Evolutionary conservation across 2,113 vertebrate species (phyloP), one percentile per base, ranked within the genome.

Genomic region (Gambusia affinis): DNA sequence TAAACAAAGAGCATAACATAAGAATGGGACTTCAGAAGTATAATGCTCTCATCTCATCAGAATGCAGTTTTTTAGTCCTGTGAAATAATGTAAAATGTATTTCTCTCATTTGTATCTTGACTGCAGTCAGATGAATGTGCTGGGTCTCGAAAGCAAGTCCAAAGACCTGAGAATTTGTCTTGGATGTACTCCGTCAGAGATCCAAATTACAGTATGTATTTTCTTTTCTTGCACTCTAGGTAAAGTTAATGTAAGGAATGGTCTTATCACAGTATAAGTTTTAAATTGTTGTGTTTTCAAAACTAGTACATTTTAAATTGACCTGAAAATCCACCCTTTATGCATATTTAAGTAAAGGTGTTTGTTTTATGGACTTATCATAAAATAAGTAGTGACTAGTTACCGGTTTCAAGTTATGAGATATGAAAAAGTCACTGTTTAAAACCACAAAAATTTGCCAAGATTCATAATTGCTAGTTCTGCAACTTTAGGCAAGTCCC

Each of bases 1-100:
- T 73, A 89, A 90, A 89, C 67, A 88, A 81, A 87, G 64, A 64
- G 67, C 24, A 39, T 67, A 44, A 70, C 61, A 66, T 77, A 71
- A 69, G 51, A 66, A 54, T 83, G 82, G 70, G 81, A 84, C 85
- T 64, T 72, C 76, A 80, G 54, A 73, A 80, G 76, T 75, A 84
- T 72, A 72, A 72, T 81, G 70, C 60, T 73, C 63, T 42, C 60
- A 64, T 77, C 67, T 65, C 79, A 90, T 86, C 63, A 69, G 79
- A 64, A 80, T 31, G 3, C 67, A 77, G 37, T 67, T 69, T 27
- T 70, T 64, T 65, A 84, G 60, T 76, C 67, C 70, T 68, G 8
- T 70, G 71, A 86, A 76, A 64, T 44, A 82, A 75, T 75, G 78
- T 76, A 15, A 86, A 71, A 83, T 75, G 8, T 82, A 51, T 51